Base-by-base conservation (phyloP, 2,113 vertebrate species). In the Macrotis lagotis region DNA sequence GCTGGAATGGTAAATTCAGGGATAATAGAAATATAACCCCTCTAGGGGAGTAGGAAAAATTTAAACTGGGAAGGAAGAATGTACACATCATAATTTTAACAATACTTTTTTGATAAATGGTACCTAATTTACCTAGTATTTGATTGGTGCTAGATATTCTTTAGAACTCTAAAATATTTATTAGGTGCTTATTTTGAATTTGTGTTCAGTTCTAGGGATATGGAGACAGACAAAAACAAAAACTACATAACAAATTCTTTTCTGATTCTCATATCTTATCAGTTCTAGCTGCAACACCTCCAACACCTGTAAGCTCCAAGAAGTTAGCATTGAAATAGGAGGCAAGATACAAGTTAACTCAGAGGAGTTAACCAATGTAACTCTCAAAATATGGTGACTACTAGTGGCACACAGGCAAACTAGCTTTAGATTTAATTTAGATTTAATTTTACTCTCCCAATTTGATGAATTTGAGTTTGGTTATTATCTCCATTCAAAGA, bases 141-240 rank as follows among this genome's bases (percentile, higher is more conserved):
- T 66, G 31, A 12, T 59, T 59, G 28, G 28, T 59, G 14, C 55
- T 31, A 31, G 28, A 31, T 2, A 11, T 59, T 31, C 55, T 59
- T 59, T 59, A 28, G 55, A 59, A 59, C 11, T 59, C 28, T 28
- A 59, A 31, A 59, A 28, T 55, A 53, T n/a, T 97, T 92, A 88
- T 2, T 74, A 24, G 89, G 25, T 91, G 3, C 48, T 89, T 51
- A 83, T 16, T 44, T n/a, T 5, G 24, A 22, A n/a, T 22, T 50
- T 44, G 24, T 89, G 90, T 2, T 25, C 89, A 83, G 28, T 93
- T 93, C 19, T 89, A 59, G 91, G n/a, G 91, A 47, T 7, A 3
- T 51, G 24, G 28, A 59, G 10, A 59, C 12, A 14, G 28, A 11
- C 11, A 59, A 59, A 59, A 31, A 59, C 11, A 31, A 28, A 59